A percentile compares a stretch with the other conserved stretches of the same genome.
phyloP scores from a whole-genome alignment of 1,140 invertebrate species.

The Diabrotica virgifera region DNA sequence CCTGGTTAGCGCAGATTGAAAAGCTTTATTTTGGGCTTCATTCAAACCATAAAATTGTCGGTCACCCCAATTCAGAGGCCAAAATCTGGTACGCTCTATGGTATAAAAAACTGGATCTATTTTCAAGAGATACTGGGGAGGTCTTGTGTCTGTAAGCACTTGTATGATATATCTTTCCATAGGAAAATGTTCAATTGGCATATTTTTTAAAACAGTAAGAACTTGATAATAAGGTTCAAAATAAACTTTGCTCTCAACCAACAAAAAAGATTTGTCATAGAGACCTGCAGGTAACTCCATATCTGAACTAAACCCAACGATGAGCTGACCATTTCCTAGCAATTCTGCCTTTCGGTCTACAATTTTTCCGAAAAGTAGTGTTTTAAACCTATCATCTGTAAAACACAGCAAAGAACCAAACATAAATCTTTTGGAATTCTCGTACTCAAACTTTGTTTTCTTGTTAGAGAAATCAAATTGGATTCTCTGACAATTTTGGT shows the following conservation, averaged over 20 bases:
- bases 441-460: constrained; percentile 37
- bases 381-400: constrained; percentile 64
- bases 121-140: constrained; percentile 32
- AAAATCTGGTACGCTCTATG: constrained; percentile 22
- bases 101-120: constrained; percentile 20
- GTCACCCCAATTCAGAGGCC: constrained; percentile 32
- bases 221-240: constrained; percentile 68
- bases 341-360: constrained; percentile 53
- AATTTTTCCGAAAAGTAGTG: constrained; percentile 66
- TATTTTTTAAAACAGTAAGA: constrained; percentile 57
- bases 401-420: constrained; percentile 72
- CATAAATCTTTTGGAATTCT: constrained; percentile 60
- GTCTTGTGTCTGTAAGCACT: constrained; percentile 34
- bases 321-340: constrained; percentile 52
- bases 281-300: constrained; percentile 36
- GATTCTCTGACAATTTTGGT: constrained; percentile 29
- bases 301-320: constrained; percentile 48
- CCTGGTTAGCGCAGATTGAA: constrained; percentile 56
- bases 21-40: constrained; percentile 58
- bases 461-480: constrained; percentile 30
- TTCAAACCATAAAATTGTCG: constrained; percentile 49
- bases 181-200: constrained; percentile 55
- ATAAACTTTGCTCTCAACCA: constrained; percentile 67
- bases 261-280: constrained; percentile 47
- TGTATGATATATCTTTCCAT: constrained; percentile 58